These are phyloP conservation scores for Punctoribates punctum DNA, from an alignment of 2,888 invertebrate species.

Conservation along the genomic window DNA sequence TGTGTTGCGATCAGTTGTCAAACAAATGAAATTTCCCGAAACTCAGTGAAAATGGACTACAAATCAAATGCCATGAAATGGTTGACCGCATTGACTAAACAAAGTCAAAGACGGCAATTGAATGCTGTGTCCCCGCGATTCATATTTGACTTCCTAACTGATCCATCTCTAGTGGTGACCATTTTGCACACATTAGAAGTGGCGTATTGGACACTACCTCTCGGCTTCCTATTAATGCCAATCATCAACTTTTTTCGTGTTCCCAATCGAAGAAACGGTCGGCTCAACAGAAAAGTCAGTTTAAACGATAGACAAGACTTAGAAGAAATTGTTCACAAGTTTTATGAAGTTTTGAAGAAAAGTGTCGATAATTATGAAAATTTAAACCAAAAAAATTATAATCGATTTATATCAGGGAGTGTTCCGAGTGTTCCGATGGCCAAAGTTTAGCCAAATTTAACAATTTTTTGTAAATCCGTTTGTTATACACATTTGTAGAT, in stretches of 20 bases:
- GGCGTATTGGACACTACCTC: constrained; percentile 43
- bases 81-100: background rate
- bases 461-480: background rate
- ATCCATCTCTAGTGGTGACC: constrained; percentile 43
- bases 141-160: constrained; percentile 41
- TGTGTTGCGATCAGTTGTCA: background rate
- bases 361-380: constrained; percentile 28
- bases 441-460: background rate
- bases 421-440: too few relatives aligned
- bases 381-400: background rate
- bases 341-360: constrained; percentile 17
- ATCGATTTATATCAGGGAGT: background rate
- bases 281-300: background rate
- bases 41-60: background rate
- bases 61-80: background rate
- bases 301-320: background rate
- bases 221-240: constrained; percentile 44
- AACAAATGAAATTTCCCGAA: background rate
- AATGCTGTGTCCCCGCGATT: constrained; percentile 8
- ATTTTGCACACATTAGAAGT: constrained; percentile 42
- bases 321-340: background rate
- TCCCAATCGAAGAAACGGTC: constrained; percentile 41
- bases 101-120: background rate
- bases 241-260: constrained; percentile 44
- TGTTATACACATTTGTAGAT: background rate